Base-by-base conservation (phyloP, 2,797 vertebrate species). In the Hylomyscus alleni region DNA sequence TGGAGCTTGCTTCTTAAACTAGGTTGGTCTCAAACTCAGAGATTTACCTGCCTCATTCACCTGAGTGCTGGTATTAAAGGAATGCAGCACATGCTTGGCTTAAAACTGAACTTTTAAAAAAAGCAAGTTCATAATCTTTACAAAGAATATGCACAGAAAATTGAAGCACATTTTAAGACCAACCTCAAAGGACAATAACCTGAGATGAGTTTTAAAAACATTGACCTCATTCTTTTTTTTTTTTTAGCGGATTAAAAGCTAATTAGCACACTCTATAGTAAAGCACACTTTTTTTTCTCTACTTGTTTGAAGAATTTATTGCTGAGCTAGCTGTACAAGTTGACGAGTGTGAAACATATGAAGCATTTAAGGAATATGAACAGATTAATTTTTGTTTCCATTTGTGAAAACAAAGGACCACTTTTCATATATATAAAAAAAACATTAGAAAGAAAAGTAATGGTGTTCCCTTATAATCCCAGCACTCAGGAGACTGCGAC, bases 221-320 rank as follows among this genome's bases (percentile, higher is more conserved):
- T 34, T 97, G 96, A 95, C 97, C 97, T 95, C 92, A 94, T 94
- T 91, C 94, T 91, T 87, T 89, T 93, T 87, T 62, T 62, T n/a
- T n/a, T n/a, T n/a, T n/a, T n/a, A 94, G 82, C 84, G 96, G 93
- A 97, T 94, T 97, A 90, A 95, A 95, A 93, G 80, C 89, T 97
- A 96, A 97, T 97, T 97, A 95, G 93, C 95, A 96, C 65, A 91
- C 9, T 95, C 47, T 31, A n/a, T 84, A 77, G n/a, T 60, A 91
- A 93, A 95, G 62, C 15, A 87, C 76, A 62, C 94, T 94, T 93
- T 40, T 82, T 47, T 91, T 95, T 90, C 88, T 78, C 60, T 95
- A 37, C 73, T 92, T 89, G 37, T 94, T 90, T 52, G 54, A 93
- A 88, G 67, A 85, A 92, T 52, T 93, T 96, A 89, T 86, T 95